Conservation (phyloP, 2,797 vertebrate genomes). For the Aldrovandia affinis region DNA sequence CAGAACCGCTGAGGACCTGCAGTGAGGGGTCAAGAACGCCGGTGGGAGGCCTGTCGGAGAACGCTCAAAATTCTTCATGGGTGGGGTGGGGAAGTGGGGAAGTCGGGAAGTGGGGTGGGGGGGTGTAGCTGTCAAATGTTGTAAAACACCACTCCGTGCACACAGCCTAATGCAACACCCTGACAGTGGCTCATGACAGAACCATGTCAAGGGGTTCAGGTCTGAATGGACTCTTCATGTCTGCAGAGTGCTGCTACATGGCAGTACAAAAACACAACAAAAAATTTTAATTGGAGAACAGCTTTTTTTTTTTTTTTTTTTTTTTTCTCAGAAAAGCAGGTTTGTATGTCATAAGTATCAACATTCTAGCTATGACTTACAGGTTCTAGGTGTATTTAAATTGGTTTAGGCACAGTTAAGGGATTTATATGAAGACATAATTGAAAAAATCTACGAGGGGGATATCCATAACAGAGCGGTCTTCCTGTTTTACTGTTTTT, state of each 20-base stretch:
- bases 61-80: constrained; percentile 10
- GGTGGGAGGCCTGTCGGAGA: neutral
- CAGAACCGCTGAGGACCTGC: neutral
- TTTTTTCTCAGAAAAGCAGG: neutral
- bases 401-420: neutral
- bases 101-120: neutral
- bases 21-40: neutral
- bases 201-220: neutral
- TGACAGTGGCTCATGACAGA: neutral
- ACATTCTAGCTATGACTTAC: constrained; percentile 1
- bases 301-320: neutral
- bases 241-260: neutral
- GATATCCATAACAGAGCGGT: constrained; percentile 6
- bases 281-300: neutral
- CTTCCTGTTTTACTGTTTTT: constrained; percentile 6
- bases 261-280: neutral
- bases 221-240: neutral
- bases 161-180: neutral
- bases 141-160: neutral
- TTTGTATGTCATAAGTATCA: neutral
- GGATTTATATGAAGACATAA: constrained; percentile 17
- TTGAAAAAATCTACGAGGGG: constrained; percentile 20
- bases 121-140: neutral
- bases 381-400: neutral
- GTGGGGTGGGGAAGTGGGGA: neutral